These are phyloP conservation scores for Lysandra coridon DNA, from an alignment of 2,888 invertebrate genomes.

Conservation along the genomic window DNA sequence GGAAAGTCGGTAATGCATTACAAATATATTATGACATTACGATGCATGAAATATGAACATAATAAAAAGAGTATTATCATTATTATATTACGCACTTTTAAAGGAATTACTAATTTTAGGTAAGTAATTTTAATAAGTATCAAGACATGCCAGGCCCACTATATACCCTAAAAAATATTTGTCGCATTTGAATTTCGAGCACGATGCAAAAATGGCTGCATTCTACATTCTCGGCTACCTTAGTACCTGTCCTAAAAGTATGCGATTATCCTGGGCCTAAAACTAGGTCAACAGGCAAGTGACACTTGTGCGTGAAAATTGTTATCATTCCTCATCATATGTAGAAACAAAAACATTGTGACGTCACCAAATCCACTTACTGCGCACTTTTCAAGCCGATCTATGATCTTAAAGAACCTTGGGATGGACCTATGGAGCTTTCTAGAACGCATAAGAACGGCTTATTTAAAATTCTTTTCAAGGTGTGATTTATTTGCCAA, in stretches of 20 bases:
- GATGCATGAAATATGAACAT: too few relatives aligned
- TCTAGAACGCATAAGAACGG: slow-evolving; percentile 1
- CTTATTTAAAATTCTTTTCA: slow-evolving; percentile 18
- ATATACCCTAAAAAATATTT: neutral
- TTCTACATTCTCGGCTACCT: neutral
- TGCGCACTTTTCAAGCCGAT: neutral
- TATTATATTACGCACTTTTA: too few relatives aligned
- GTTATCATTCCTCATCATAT: neutral
- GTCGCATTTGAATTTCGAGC: neutral
- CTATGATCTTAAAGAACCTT: neutral
- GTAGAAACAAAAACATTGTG: slow-evolving; percentile 12
- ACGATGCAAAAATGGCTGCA: neutral
- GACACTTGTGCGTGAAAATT: neutral
- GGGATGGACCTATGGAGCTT: neutral
- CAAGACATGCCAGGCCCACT: neutral
- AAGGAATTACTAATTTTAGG: neutral
- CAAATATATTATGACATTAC: too few relatives aligned
- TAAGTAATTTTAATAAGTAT: neutral
- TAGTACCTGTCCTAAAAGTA: neutral
- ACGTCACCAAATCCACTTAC: neutral
- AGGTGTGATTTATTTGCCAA: neutral
- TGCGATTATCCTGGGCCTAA: neutral
- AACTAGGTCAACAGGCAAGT: slow-evolving; percentile 15
- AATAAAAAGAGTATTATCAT: too few relatives aligned
- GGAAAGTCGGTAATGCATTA: neutral